Percentiles rank a stretch among this genome's conserved stretches.
phyloP scores from a whole-genome alignment of 2,113 vertebrate species.

The Morone saxatilis region DNA sequence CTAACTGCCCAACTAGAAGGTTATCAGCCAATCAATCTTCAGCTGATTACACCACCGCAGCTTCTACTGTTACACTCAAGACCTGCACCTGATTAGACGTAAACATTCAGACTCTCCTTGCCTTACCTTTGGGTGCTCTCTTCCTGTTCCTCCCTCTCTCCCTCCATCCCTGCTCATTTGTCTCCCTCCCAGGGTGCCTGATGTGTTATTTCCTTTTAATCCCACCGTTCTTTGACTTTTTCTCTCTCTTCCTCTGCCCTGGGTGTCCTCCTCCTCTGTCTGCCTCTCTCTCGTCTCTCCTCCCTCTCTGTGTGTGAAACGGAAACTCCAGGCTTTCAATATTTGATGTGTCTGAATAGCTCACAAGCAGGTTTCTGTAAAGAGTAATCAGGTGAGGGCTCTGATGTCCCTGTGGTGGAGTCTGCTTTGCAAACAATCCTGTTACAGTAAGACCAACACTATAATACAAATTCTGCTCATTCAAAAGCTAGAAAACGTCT shows the following conservation, averaged over 20 bases:
- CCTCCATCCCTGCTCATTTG: constrained; percentile 68
- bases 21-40: constrained; percentile 64
- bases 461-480: not conserved
- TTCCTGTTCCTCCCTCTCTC: constrained; percentile 57
- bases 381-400: constrained; percentile 74
- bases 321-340: constrained; percentile 84
- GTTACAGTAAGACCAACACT: not conserved
- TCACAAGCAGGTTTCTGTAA: constrained; percentile 85
- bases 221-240: constrained; percentile 46
- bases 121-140: constrained; percentile 62
- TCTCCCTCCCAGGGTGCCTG: constrained; percentile 67
- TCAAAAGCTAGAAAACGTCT: not conserved
- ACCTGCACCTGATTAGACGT: constrained; percentile 6
- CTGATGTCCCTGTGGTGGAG: constrained; percentile 66
- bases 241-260: constrained; percentile 19
- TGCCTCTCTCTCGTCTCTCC: constrained; percentile 27
- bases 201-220: constrained; percentile 58
- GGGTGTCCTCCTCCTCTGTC: not conserved
- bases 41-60: constrained; percentile 42
- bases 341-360: constrained; percentile 87
- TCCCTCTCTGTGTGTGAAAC: constrained; percentile 70
- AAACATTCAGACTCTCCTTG: constrained; percentile 46
- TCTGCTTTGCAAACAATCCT: constrained; percentile 42
- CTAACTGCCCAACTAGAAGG: constrained; percentile 49
- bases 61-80: constrained; percentile 63